phyloP scores from a whole-genome alignment of 1,140 invertebrate genomes.

The Bombus confusus region DNA sequence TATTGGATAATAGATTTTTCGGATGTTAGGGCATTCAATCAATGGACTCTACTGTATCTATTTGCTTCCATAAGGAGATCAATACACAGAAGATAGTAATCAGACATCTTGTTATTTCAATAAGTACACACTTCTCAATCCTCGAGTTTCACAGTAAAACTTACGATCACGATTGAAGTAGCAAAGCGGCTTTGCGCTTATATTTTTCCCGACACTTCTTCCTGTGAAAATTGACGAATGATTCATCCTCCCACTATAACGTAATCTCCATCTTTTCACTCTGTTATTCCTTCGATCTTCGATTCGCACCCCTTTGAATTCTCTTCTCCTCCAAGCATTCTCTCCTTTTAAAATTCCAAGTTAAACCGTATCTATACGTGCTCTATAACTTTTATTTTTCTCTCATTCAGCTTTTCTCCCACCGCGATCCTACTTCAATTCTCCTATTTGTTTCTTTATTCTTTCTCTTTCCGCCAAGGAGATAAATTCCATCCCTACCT shows the following conservation, averaged over 20 bases:
- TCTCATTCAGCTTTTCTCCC: not conserved
- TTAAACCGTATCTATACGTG: not conserved
- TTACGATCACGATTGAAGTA: not conserved
- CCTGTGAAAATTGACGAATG: too few relatives aligned
- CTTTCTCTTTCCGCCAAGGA: not conserved
- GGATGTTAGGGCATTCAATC: not conserved
- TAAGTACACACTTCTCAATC: not conserved
- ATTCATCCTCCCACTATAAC: not conserved
- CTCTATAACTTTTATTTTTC: not conserved
- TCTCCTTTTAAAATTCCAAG: not conserved
- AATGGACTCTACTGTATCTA: not conserved
- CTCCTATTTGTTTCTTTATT: slow-evolving; percentile 6
- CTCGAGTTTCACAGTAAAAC: not conserved
- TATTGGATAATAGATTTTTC: not conserved
- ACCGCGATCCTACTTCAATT: not conserved
- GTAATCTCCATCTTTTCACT: too few relatives aligned
- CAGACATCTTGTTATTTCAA: not conserved
- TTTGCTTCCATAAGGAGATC: too few relatives aligned
- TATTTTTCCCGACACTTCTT: not conserved
- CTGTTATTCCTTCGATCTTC: not conserved
- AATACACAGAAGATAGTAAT: too few relatives aligned
- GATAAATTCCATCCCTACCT: slow-evolving; percentile 14
- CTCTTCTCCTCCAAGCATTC: not conserved
- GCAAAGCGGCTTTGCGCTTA: not conserved
- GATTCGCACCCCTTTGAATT: too few relatives aligned